Conservation (phyloP, 2,888 invertebrate genomes). For the Malthinus flaveolus region DNA sequence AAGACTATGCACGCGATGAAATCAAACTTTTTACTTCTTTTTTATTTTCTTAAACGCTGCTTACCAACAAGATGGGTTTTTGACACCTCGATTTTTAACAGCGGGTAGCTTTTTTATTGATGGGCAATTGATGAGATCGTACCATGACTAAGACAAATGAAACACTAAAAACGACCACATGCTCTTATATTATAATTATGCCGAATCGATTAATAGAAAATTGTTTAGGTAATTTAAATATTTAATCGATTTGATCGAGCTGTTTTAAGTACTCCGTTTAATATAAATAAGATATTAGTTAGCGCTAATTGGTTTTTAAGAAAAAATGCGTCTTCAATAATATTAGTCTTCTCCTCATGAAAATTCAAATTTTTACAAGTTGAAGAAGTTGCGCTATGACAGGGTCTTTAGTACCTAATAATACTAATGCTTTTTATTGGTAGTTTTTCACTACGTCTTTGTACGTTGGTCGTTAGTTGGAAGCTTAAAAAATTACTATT, state of each 20-base stretch:
- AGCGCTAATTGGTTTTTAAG: no score
- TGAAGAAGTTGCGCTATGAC: no score
- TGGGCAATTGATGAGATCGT: constrained; percentile 27
- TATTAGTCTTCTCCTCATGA: no score
- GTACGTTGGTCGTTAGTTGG: no score
- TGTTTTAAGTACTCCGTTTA: constrained; percentile 1
- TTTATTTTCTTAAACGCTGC: not conserved
- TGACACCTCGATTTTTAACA: constrained; percentile 9
- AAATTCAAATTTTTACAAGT: no score
- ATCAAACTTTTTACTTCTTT: no score
- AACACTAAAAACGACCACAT: constrained; percentile 20
- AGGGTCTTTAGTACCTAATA: no score
- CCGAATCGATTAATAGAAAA: constrained; percentile 8
- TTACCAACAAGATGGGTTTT: constrained; percentile 2
- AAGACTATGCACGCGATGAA: no score
- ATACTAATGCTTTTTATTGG: no score
- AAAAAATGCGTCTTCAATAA: no score
- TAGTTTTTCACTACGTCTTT: no score
- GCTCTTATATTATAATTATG: constrained; percentile 11
- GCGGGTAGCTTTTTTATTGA: constrained; percentile 16
- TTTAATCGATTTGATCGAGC: constrained; percentile 1
- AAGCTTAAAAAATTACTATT: no score
- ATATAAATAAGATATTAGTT: not conserved
- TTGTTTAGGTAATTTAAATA: constrained; percentile 5
- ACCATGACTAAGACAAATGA: constrained; percentile 37